Percentiles rank a stretch among this genome's conserved stretches.
These are phyloP conservation scores for Lasioglossum lativentre DNA, from an alignment of 2,888 invertebrate genomes.

Conservation along the genomic window DNA sequence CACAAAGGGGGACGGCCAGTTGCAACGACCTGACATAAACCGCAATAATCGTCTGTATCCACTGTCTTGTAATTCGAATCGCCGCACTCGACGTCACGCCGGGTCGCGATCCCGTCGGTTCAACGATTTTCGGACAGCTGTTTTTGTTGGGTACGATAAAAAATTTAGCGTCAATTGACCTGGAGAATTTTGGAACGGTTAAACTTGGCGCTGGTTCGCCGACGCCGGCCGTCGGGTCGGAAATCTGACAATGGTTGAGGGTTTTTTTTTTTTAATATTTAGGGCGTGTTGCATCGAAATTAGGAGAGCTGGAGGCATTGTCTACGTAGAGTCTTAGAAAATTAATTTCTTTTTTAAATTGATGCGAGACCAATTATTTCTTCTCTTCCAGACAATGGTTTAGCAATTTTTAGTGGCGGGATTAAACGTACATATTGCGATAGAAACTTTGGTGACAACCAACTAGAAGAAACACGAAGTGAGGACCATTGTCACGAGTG, in stretches of 20 bases:
- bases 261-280: not conserved
- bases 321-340: not conserved
- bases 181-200: not conserved
- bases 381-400: too few relatives aligned
- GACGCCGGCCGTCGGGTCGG: not conserved
- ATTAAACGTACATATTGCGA: too few relatives aligned
- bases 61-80: constrained; percentile 61
- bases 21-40: constrained; percentile 55
- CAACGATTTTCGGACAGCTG: not conserved
- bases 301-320: not conserved
- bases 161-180: not conserved
- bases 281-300: not conserved
- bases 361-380: too few relatives aligned
- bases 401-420: too few relatives aligned
- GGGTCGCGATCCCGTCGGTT: not conserved
- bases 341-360: not conserved
- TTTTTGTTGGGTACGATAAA: not conserved
- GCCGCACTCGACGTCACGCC: not conserved
- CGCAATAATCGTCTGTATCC: constrained; percentile 67
- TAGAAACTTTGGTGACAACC: too few relatives aligned
- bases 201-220: not conserved
- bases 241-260: not conserved
- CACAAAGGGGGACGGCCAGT: constrained; percentile 63
- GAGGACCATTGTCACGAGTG: not conserved
- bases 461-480: not conserved